These are phyloP conservation scores for Brachyopa scutellaris DNA, from an alignment of 2,888 invertebrate genomes.

Conservation along the genomic window DNA sequence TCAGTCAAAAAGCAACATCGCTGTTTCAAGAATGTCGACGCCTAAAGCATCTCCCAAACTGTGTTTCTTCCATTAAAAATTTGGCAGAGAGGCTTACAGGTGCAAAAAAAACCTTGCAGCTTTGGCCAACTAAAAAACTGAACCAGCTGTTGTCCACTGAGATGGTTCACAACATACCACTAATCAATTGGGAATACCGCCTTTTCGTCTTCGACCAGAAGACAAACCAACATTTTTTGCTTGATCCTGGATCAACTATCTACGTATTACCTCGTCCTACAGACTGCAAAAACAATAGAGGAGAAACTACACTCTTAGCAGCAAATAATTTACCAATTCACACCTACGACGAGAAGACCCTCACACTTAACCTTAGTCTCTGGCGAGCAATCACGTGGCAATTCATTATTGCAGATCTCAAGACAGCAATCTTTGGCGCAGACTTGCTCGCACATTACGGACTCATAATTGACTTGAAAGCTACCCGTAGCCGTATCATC, in stretches of 20 bases:
- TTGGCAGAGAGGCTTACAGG: no score
- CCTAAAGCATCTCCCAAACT: no score
- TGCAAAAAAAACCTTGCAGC: no score
- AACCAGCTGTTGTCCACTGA: no score
- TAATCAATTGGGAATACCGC: background rate
- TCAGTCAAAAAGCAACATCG: no score
- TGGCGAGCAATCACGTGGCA: background rate
- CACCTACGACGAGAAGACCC: constrained; percentile 7
- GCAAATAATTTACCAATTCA: background rate
- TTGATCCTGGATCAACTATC: background rate
- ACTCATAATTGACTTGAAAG: constrained; percentile 2
- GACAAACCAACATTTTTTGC: background rate
- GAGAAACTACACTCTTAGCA: background rate
- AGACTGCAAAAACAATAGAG: background rate
- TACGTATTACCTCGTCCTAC: background rate
- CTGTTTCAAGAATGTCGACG: no score
- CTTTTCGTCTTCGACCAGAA: background rate
- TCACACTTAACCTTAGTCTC: constrained; percentile 16
- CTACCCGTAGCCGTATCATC: background rate
- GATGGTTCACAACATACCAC: no score
- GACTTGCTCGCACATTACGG: constrained; percentile 1
- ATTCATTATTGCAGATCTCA: constrained; percentile 4
- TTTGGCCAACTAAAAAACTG: no score
- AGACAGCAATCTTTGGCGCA: constrained; percentile 7
- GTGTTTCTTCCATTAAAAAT: no score